These are phyloP conservation scores for Istiophorus platypterus DNA, from an alignment of 2,113 vertebrate species.

Conservation along the genomic window DNA sequence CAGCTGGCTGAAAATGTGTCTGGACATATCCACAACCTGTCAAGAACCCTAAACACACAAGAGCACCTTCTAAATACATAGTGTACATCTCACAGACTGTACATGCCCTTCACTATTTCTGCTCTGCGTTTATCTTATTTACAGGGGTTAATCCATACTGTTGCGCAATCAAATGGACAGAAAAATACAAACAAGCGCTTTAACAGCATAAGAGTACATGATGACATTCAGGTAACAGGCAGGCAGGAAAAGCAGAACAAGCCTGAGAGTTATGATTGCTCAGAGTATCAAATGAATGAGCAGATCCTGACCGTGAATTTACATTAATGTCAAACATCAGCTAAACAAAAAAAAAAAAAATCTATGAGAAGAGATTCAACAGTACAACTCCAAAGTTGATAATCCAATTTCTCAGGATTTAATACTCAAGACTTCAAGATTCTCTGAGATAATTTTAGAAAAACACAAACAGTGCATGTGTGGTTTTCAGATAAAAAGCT, in stretches of 20 bases:
- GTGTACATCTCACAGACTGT: constrained; percentile 34
- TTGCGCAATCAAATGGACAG: constrained; percentile 3
- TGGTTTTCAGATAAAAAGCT: neutral
- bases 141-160: constrained; percentile 2
- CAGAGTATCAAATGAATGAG: neutral
- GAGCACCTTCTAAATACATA: constrained; percentile 23
- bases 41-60: constrained; percentile 47
- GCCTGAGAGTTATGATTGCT: neutral
- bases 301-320: neutral
- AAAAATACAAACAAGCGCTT: neutral
- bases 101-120: constrained; percentile 55
- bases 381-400: neutral
- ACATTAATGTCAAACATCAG: neutral
- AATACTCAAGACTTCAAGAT: neutral
- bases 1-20: constrained; percentile 76
- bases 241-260: neutral
- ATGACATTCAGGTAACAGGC: neutral
- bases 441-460: neutral
- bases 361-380: neutral
- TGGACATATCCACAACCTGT: constrained; percentile 71
- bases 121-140: constrained; percentile 66
- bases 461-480: neutral
- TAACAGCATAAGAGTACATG: neutral
- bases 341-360: neutral
- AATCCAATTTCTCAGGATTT: neutral